Evolutionary conservation across 2,888 invertebrate genomes (phyloP), one percentile per base, ranked within the genome.

Genomic region (Drosophila kuntzei): DNA sequence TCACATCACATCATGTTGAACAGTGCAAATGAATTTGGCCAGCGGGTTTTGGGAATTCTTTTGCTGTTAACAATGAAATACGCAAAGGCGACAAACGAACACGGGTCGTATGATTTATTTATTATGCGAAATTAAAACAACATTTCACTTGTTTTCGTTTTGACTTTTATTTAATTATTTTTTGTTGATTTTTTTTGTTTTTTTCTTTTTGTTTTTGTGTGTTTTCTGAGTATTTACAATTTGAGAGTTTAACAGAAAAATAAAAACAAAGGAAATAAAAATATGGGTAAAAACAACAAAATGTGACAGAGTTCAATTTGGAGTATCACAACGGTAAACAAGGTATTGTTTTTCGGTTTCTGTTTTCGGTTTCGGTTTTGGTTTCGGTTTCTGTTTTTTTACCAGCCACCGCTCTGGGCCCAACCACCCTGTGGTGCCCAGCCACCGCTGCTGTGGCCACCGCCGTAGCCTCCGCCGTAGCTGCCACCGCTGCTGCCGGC

Each of bases 341-440:
- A 16, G 11, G 12, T 3, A 5, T 11, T 43, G 41, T n/a, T 36
- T 12, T n/a, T 6, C 2, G 2, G 14, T 27, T 11, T 37, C 1
- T 8, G 11, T 16, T n/a, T n/a, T n/a, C n/a, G n/a, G n/a, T n/a
- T n/a, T n/a, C n/a, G n/a, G n/a, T n/a, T n/a, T n/a, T n/a, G n/a
- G n/a, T n/a, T n/a, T n/a, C n/a, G n/a, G n/a, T n/a, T n/a, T n/a
- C n/a, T n/a, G n/a, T n/a, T n/a, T 44, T 47, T 49, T 76, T 80
- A 83, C 85, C 82, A 83, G 66, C 82, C 64, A 57, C 82, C 67
- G 61, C 82, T 59, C 3, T 60, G 49, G 22, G 81, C 74, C 82
- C 82, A 82, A 18, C 82, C 82, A 8, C 81, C 84, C 36, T 70
- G 71, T 5, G 84, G 84, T 11, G 81, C 76, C 81, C 81, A 84